Evolutionary conservation across 2,113 vertebrate genomes (phyloP).

Genomic region (Nicator chloris): DNA sequence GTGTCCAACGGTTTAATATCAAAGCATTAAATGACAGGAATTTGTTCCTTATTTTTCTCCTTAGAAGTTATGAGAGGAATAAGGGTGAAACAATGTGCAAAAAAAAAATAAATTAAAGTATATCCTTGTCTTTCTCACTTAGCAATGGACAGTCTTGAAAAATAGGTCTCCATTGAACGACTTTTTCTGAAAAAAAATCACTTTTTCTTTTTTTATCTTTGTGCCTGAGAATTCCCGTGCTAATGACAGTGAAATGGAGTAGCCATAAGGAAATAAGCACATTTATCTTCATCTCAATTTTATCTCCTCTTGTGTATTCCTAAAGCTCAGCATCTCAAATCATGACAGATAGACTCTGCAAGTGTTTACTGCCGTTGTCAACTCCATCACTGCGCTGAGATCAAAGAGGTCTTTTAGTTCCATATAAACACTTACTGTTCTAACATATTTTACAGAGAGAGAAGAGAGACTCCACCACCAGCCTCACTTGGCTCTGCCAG

Average conservation of each 20-base stretch:
- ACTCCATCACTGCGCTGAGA: neutral
- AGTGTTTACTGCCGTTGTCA: neutral
- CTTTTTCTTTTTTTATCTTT: no score
- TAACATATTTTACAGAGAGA: neutral
- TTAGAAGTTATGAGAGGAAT: neutral
- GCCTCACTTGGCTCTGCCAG: neutral
- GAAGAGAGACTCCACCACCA: neutral
- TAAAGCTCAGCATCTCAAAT: neutral
- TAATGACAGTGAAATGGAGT: neutral
- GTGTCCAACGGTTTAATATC: neutral
- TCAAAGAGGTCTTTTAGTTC: conserved; percentile 1
- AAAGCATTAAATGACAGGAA: neutral
- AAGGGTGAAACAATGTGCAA: neutral
- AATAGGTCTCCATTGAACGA: neutral
- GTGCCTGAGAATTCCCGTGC: neutral
- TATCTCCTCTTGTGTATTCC: neutral
- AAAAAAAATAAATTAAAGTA: neutral
- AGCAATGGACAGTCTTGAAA: neutral
- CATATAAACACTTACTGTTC: neutral
- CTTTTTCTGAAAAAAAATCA: neutral
- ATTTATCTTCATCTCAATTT: conserved; percentile 12
- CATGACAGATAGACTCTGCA: neutral
- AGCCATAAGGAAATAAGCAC: neutral
- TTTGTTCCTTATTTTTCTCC: neutral
- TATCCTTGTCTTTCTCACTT: neutral